Percentiles rank a stretch among this genome's conserved stretches.
Evolutionary conservation across 2,113 vertebrate species (phyloP).

Genomic region (Lonchura striata): DNA sequence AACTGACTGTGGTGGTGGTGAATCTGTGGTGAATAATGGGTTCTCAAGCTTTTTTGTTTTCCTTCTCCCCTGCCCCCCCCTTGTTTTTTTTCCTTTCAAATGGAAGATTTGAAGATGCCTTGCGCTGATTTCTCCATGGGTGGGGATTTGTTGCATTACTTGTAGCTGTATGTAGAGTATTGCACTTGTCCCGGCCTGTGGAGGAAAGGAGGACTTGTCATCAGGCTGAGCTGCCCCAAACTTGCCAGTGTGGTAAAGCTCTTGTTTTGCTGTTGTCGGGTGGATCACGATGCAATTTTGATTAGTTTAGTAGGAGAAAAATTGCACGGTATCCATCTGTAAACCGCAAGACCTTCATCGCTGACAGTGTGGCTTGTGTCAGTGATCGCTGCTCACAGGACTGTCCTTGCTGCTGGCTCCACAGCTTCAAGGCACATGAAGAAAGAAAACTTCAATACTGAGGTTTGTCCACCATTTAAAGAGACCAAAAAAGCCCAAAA

Average conservation of each 20-base stretch:
- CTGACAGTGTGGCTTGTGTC: background rate
- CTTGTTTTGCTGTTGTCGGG: conserved; percentile 91
- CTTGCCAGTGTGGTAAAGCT: background rate
- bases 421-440: background rate
- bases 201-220: conserved; percentile 75
- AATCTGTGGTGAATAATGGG: conserved; percentile 21
- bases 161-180: conserved; percentile 77
- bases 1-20: conserved; percentile 92
- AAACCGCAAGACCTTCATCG: conserved; percentile 85
- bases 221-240: background rate
- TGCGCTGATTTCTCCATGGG: conserved; percentile 75
- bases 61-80: background rate
- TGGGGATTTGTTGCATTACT: conserved; percentile 86
- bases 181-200: conserved; percentile 89
- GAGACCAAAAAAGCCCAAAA: background rate
- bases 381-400: background rate
- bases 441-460: background rate
- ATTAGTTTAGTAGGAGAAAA: conserved; percentile 80
- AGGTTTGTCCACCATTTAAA: background rate
- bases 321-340: conserved; percentile 99
- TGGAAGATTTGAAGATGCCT: background rate
- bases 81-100: fast-evolving
- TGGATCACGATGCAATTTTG: conserved; percentile 97
- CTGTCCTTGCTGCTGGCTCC: background rate
- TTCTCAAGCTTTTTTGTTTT: background rate